These are phyloP conservation scores for Clusia tigrina DNA, from an alignment of 2,888 invertebrate genomes.

Conservation along the genomic window DNA sequence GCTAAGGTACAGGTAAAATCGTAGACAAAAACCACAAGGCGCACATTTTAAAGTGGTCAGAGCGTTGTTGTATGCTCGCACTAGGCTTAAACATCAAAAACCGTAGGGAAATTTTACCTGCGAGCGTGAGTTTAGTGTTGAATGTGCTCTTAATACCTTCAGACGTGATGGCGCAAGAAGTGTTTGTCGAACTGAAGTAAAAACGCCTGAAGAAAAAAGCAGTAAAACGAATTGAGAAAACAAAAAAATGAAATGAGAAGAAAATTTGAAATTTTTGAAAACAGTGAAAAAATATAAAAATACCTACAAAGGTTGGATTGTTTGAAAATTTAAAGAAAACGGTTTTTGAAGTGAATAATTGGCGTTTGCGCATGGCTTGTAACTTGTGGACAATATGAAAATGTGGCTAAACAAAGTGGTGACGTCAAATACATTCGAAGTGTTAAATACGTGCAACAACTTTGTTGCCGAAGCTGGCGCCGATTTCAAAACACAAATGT, in stretches of 20 bases:
- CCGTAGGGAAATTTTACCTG: slow-evolving; percentile 45
- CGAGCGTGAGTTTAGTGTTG: slow-evolving; percentile 43
- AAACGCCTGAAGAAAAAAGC: slow-evolving; percentile 11
- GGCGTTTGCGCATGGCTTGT: no score
- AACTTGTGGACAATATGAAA: slow-evolving; percentile 2
- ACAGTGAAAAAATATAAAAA: slow-evolving; percentile 1
- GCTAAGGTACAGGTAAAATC: neutral
- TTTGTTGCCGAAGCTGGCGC: no score
- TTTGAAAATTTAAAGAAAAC: neutral
- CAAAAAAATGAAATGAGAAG: slow-evolving; percentile 25
- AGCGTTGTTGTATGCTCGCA: neutral
- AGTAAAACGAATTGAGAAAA: slow-evolving; percentile 8
- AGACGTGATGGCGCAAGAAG: slow-evolving; percentile 48
- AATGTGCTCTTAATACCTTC: slow-evolving; percentile 50
- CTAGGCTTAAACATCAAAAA: neutral
- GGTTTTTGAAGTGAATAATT: neutral
- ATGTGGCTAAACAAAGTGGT: slow-evolving; percentile 14
- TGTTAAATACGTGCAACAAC: no score
- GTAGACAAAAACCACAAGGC: neutral
- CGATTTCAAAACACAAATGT: slow-evolving; percentile 6
- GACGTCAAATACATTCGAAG: slow-evolving; percentile 20
- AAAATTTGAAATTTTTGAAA: neutral
- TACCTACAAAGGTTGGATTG: neutral
- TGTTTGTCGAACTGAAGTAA: neutral
- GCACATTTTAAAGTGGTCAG: neutral